Percentiles rank a stretch among this genome's conserved stretches.
phyloP scores from a whole-genome alignment of 2,797 vertebrate genomes.

The Cossypha polioptera region DNA sequence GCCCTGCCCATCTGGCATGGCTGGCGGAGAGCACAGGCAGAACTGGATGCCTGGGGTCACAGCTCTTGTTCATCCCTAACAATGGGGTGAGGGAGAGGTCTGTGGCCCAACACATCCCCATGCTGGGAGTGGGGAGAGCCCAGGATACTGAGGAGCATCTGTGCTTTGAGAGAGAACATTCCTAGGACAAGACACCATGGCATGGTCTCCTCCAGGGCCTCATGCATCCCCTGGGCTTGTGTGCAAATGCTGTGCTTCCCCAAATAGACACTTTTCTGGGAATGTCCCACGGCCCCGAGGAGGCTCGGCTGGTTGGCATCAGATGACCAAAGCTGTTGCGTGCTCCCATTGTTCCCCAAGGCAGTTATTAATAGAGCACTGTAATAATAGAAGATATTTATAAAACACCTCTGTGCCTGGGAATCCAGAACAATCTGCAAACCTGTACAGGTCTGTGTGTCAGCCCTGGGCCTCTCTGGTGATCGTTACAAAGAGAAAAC shows the following conservation, averaged over 20 bases:
- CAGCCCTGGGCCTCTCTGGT: neutral
- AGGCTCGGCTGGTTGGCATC: conserved; percentile 20
- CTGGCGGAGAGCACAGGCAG: neutral
- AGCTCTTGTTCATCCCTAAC: neutral
- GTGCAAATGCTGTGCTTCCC: conserved; percentile 32
- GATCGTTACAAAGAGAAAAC: neutral
- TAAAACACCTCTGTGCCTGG: conserved; percentile 36
- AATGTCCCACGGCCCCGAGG: neutral
- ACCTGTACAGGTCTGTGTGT: neutral
- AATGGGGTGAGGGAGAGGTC: neutral
- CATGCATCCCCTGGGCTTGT: neutral
- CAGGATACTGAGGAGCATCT: neutral
- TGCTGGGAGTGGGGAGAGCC: neutral
- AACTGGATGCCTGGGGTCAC: rapidly evolving
- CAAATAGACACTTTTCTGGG: conserved; percentile 70
- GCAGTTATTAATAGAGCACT: conserved; percentile 53
- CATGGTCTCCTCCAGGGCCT: neutral
- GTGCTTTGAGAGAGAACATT: rapidly evolving
- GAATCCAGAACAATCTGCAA: conserved; percentile 16
- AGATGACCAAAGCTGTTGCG: conserved; percentile 22
- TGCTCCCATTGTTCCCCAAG: conserved; percentile 58
- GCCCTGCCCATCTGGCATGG: neutral
- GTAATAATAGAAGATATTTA: conserved; percentile 49
- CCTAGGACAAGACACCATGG: neutral
- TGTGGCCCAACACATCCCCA: rapidly evolving